Percentiles rank a stretch among this genome's conserved stretches.
These are phyloP conservation scores for Ypsolopha sequella DNA, from an alignment of 2,888 invertebrate species.

Conservation along the genomic window DNA sequence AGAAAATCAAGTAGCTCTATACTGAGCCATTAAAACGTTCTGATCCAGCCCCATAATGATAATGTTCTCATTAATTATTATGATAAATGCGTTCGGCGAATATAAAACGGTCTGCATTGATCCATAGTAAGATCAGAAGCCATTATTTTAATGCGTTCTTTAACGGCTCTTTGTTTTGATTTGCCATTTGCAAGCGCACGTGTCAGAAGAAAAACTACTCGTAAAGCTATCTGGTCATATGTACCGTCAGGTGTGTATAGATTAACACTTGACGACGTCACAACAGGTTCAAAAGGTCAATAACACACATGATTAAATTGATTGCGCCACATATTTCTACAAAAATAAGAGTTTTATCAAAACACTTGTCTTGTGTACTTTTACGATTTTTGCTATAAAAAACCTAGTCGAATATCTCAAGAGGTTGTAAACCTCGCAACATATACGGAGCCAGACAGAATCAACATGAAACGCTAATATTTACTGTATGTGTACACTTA, in stretches of 20 bases:
- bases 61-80: constrained; percentile 4
- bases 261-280: not conserved
- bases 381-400: too few species aligned
- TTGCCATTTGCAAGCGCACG: constrained; percentile 31
- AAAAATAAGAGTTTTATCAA: too few species aligned
- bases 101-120: constrained; percentile 22
- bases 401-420: too few species aligned
- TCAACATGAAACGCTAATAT: constrained; percentile 51
- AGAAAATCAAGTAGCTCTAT: not conserved
- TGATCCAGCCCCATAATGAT: constrained; percentile 1
- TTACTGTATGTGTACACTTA: constrained; percentile 46
- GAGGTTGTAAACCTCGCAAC: not conserved
- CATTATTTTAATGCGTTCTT: constrained; percentile 29
- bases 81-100: constrained; percentile 13
- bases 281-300: not conserved
- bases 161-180: constrained; percentile 37
- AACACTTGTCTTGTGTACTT: too few species aligned
- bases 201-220: constrained; percentile 14
- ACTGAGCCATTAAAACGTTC: not conserved
- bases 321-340: too few species aligned
- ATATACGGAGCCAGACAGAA: constrained; percentile 28
- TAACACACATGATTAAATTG: not conserved
- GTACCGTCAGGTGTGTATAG: too few species aligned
- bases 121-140: constrained; percentile 31
- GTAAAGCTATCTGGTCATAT: not conserved